Percentiles rank a stretch among this genome's conserved stretches.
These are phyloP conservation scores for Natrix natrix DNA, from an alignment of 2,797 vertebrate genomes.

Conservation along the genomic window DNA sequence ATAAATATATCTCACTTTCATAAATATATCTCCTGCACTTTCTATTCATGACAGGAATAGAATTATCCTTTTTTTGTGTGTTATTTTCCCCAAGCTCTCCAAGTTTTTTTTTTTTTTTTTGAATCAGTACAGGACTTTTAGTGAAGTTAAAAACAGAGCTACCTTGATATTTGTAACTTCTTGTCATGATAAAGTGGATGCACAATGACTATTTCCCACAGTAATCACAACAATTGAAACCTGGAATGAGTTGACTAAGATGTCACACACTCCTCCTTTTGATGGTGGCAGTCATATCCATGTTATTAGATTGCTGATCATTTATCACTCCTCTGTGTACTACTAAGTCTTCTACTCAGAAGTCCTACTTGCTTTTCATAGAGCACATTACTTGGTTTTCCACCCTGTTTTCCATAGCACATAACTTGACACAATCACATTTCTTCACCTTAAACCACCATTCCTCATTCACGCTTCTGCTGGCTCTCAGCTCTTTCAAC, in stretches of 20 bases:
- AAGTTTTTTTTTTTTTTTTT: not conserved
- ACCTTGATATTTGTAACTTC: not conserved
- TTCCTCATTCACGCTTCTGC: slow-evolving; percentile 31
- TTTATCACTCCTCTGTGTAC: not conserved
- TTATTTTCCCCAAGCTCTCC: not conserved
- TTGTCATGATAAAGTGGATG: not conserved
- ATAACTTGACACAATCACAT: slow-evolving; percentile 13
- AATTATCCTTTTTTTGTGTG: not conserved
- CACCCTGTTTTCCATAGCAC: not conserved
- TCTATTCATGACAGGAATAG: not conserved
- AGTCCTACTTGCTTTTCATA: not conserved
- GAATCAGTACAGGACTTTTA: not conserved
- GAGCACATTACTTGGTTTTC: not conserved
- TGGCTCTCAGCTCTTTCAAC: slow-evolving; percentile 42
- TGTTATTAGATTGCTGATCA: not conserved
- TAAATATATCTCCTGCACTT: not conserved
- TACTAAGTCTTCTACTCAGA: not conserved
- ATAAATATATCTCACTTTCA: not conserved
- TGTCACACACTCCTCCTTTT: not conserved
- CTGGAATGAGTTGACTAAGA: not conserved
- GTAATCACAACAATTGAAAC: not conserved
- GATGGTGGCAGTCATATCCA: not conserved
- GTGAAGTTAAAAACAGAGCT: not conserved
- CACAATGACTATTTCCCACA: not conserved
- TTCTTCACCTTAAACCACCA: not conserved